Percentiles rank a stretch among this genome's conserved stretches.
These are phyloP conservation scores for Ifrita kowaldi DNA, from an alignment of 2,113 vertebrate genomes.

Conservation along the genomic window DNA sequence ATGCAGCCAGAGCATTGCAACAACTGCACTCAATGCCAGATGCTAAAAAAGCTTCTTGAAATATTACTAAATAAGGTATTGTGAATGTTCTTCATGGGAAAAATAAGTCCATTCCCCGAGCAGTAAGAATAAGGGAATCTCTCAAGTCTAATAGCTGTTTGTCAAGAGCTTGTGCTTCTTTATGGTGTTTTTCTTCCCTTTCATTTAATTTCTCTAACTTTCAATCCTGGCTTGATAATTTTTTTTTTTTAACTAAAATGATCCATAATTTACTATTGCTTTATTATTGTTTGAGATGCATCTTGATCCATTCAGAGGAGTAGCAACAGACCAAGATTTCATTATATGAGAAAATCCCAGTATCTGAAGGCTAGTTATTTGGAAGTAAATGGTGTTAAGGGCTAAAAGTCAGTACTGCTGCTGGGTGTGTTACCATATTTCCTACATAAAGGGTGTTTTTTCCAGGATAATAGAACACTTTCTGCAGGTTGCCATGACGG, in stretches of 20 bases:
- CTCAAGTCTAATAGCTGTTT: background rate
- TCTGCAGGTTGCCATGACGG: background rate
- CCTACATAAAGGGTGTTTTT: background rate
- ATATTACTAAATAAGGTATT: constrained; percentile 57
- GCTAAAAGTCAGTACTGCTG: background rate
- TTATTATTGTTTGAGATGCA: background rate
- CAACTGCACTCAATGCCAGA: background rate
- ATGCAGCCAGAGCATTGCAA: constrained; percentile 19
- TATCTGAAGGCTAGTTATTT: background rate
- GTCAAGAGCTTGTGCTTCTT: background rate
- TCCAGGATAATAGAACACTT: background rate
- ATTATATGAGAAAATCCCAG: background rate
- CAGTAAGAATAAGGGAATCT: background rate
- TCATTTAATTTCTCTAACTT: constrained; percentile 1
- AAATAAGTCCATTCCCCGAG: constrained; percentile 9
- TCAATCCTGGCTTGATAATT: background rate
- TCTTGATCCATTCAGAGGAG: background rate
- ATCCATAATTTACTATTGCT: background rate
- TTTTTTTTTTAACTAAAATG: background rate
- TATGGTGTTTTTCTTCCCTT: background rate
- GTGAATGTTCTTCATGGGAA: background rate
- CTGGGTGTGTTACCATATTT: background rate
- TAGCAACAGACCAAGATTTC: background rate
- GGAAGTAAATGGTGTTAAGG: background rate
- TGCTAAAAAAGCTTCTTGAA: constrained; percentile 32